Percentiles rank a stretch among this genome's conserved stretches.
phyloP scores from a whole-genome alignment of 1,140 invertebrate genomes.

The Microplitis demolitor region DNA sequence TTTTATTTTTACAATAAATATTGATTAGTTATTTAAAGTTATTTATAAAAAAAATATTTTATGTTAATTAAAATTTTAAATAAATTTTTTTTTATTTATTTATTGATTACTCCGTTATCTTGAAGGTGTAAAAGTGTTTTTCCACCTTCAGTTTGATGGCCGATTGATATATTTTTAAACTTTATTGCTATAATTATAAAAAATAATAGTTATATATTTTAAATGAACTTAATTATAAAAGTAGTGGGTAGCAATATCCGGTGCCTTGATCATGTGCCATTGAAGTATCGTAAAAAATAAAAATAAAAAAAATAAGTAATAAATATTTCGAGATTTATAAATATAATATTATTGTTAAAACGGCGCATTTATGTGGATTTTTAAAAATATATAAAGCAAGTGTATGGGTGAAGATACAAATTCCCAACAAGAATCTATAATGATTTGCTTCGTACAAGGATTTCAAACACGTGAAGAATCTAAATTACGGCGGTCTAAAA shows the following conservation, averaged over 20 bases:
- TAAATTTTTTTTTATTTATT: no score
- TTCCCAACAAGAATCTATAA: conserved; percentile 45
- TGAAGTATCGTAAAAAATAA: background rate
- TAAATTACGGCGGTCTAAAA: conserved; percentile 47
- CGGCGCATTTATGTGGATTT: background rate
- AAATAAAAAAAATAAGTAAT: background rate
- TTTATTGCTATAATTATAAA: no score
- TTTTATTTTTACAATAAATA: no score
- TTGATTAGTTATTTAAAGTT: no score
- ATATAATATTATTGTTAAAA: no score
- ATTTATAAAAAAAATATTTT: no score
- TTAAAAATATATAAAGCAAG: background rate
- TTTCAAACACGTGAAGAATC: conserved; percentile 49
- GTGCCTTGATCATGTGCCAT: conserved; percentile 4
- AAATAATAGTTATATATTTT: no score
- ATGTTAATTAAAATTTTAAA: no score
- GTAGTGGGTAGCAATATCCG: no score
- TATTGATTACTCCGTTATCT: no score
- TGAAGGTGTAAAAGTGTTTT: no score
- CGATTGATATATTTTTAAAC: background rate
- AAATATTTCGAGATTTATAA: background rate
- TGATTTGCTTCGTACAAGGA: conserved; percentile 56
- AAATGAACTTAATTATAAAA: background rate
- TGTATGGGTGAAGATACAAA: conserved; percentile 45
- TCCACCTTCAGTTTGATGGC: no score